phyloP scores from a whole-genome alignment of 1,140 invertebrate species.

The Ceratina australensis region DNA sequence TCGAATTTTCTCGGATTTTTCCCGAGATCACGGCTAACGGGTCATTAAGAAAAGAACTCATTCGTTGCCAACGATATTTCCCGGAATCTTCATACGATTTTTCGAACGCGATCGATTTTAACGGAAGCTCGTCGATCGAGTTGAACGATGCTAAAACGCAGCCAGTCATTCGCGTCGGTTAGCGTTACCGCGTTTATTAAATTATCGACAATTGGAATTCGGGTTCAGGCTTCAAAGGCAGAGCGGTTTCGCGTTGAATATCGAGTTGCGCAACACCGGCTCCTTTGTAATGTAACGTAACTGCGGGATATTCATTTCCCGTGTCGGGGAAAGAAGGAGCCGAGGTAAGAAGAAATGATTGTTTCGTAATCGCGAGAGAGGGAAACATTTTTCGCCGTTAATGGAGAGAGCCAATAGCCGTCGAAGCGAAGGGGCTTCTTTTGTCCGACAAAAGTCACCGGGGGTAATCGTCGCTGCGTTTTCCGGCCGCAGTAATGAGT shows the following conservation, averaged over 20 bases:
- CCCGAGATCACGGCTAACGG: no score
- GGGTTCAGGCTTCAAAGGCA: no score
- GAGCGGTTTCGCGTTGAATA: neutral
- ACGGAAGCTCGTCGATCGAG: neutral
- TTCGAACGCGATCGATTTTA: neutral
- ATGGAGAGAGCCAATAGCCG: neutral
- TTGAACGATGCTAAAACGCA: neutral
- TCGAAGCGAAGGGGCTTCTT: neutral
- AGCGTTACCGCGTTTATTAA: neutral
- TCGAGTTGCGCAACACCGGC: neutral
- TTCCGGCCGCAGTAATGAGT: neutral
- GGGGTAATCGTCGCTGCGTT: neutral
- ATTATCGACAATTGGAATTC: neutral
- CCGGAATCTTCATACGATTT: no score
- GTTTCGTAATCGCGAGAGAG: neutral
- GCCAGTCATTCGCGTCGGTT: neutral
- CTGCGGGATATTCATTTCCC: neutral
- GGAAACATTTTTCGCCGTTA: neutral
- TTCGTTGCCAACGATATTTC: no score
- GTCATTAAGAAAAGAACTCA: no score
- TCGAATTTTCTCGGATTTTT: slow-evolving; percentile 10
- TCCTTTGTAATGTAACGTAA: no score
- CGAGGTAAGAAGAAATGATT: neutral
- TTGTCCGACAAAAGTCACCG: neutral
- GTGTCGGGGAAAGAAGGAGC: neutral